Evolutionary conservation across 2,797 vertebrate genomes (phyloP).

Genomic region (Ficedula albicollis): DNA sequence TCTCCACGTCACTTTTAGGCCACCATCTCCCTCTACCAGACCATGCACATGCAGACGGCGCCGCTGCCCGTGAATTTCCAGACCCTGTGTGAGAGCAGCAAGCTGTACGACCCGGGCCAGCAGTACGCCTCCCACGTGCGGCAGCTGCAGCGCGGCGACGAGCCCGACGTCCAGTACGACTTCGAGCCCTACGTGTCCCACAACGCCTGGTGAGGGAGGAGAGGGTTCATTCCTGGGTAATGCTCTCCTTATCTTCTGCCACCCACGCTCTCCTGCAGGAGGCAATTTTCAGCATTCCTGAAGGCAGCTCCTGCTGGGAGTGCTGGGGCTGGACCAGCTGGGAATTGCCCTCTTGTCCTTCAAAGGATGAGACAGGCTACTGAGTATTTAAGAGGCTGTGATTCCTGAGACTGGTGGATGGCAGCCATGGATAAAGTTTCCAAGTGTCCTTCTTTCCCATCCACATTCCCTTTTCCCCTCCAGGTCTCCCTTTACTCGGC

Average conservation of each 20-base stretch:
- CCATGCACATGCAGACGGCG: conserved; percentile 95
- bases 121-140: conserved; percentile 91
- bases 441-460: not conserved
- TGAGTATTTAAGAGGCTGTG: accelerated
- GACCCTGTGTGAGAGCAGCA: conserved; percentile 97
- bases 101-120: conserved; percentile 93
- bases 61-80: conserved; percentile 92
- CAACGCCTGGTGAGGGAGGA: conserved; percentile 60
- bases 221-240: accelerated
- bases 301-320: not conserved
- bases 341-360: not conserved
- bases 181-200: conserved; percentile 86
- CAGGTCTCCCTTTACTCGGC: conserved; percentile 78
- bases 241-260: not conserved
- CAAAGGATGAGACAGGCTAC: accelerated
- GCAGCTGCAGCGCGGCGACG: conserved; percentile 87
- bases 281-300: not conserved
- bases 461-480: not conserved
- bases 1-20: conserved; percentile 69
- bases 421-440: not conserved
- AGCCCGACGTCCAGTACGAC: conserved; percentile 82
- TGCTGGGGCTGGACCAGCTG: not conserved
- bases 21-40: conserved; percentile 96
- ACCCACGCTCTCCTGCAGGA: not conserved
- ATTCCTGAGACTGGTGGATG: accelerated